Base-by-base conservation (phyloP, 2,113 vertebrate genomes). In the Corythoichthys intestinalis region DNA sequence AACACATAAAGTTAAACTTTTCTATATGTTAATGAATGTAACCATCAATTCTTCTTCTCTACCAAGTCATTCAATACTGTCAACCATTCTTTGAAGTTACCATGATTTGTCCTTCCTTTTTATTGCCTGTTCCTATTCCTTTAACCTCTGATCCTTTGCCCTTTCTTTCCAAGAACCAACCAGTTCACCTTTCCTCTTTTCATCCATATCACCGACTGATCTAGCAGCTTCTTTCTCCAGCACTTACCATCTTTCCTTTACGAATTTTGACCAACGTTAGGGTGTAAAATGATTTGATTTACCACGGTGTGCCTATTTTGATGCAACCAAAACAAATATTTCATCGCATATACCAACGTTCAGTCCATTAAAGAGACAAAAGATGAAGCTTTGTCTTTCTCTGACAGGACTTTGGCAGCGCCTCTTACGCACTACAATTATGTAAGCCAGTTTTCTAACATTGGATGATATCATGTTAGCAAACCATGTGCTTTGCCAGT, bases 401-500 rank as follows among this genome's bases (percentile, higher is more conserved):
- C 47, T 49, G 54, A 72, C 60, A 72, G 58, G 73, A 59, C 53
- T 56, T 68, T 62, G 66, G 50, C 59, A 59, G 15, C 56, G 73
- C 56, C 53, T n/a, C 46, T 38, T 38, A 64, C 4, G 35, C 56
- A 53, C 69, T 73, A 67, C 67, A 78, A 73, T 78, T 35, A 71
- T 39, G 58, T 60, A 54, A 52, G 46, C 8, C 54, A 35, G 65
- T 73, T 65, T 28, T 70, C 67, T 72, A 71, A 49, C 28, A 48
- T 75, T 73, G 28, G 67, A 37, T 66, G 74, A 54, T 63, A 64
- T 69, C 61, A 81, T 59, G 34, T 13, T 60, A 65, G 72, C 60
- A 65, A 44, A 34, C 54, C 44, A 14, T 4, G 14, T 67, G 53
- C 48, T 20, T 58, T 39, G 59, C 66, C 67, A 61, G 44, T 5